phyloP scores from a whole-genome alignment of 2,888 invertebrate species.

The Pyralis farinalis region DNA sequence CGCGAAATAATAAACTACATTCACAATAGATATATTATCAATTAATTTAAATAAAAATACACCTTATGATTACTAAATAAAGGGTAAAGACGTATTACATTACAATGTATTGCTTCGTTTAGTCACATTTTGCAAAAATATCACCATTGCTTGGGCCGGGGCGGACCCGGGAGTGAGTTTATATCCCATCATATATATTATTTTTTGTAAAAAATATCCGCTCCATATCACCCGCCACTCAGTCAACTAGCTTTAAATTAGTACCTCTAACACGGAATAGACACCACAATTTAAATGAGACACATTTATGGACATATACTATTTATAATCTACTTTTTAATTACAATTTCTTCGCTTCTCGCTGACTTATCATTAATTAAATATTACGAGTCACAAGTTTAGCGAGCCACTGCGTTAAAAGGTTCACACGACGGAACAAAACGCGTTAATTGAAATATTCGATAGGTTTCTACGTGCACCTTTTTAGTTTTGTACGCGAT shows the following conservation, averaged over 20 bases:
- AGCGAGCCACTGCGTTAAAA: slow-evolving; percentile 10
- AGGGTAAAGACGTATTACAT: slow-evolving; percentile 82
- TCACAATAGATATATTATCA: slow-evolving; percentile 71
- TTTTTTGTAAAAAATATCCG: slow-evolving; percentile 74
- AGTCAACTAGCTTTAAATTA: slow-evolving; percentile 72
- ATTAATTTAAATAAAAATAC: slow-evolving; percentile 67
- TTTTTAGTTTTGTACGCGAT: neutral
- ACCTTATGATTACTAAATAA: slow-evolving; percentile 73
- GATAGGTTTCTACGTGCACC: too few species aligned
- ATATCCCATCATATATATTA: slow-evolving; percentile 36
- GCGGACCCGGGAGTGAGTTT: slow-evolving; percentile 30
- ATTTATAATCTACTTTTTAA: slow-evolving; percentile 60
- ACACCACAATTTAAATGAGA: slow-evolving; percentile 79
- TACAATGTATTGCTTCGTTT: slow-evolving; percentile 89
- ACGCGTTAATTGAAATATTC: too few species aligned
- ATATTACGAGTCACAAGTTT: slow-evolving; percentile 29
- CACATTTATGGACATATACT: slow-evolving; percentile 78
- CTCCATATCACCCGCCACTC: slow-evolving; percentile 64
- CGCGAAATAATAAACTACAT: slow-evolving; percentile 78
- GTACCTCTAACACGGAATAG: slow-evolving; percentile 75
- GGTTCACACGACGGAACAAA: neutral
- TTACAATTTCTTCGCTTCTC: slow-evolving; percentile 55
- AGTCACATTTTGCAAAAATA: slow-evolving; percentile 87
- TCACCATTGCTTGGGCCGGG: slow-evolving; percentile 70
- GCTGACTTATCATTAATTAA: slow-evolving; percentile 55